Base-by-base conservation (phyloP, 2,888 invertebrate species). In the Xanthorhoe spadicearia region DNA sequence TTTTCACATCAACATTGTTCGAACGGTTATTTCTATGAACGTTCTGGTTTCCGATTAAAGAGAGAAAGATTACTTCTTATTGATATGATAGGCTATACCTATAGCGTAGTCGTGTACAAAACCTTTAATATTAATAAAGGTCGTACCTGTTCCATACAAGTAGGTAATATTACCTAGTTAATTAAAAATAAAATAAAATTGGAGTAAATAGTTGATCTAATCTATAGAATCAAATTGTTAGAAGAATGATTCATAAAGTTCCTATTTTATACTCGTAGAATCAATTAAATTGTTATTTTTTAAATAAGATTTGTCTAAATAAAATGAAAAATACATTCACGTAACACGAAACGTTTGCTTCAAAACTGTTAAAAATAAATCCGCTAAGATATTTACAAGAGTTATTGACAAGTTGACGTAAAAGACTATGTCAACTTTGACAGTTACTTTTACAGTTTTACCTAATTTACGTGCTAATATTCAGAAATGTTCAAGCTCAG, bases 391-490 rank as follows among this genome's bases (percentile, higher is more conserved):
- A 4, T 50, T 61, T 50, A 15, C 60, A 35, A 38, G 48, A 6
- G 19, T 38, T 53, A 49, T 64, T 53, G 52, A 56, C 56, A 65
- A 48, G 50, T 62, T 53, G 50, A 38, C 38, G 62, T 70, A 59
- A 70, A 65, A 62, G 58, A 28, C 57, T 57, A 51, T 59, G 69
- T 64, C 68, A 66, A 70, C 61, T 23, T 46, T 53, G 62, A 70
- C 69, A 65, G 71, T 65, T 71, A 69, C 15, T 35, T 64, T 59
- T 69, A 56, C 68, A 54, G 69, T 17, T 69, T 64, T 13, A 23
- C 66, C 53, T 66, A 7, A 61, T 54, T 63, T 35, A 56, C 10
- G 18, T 57, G 64, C 23, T 63, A 62, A 57, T 66, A 18, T 51
- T 49, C 18, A 58, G 56, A 15, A 64, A 61, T 17, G 38, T 13